phyloP scores from a whole-genome alignment of 2,888 invertebrate species.

The Pedicia rivosa region DNA sequence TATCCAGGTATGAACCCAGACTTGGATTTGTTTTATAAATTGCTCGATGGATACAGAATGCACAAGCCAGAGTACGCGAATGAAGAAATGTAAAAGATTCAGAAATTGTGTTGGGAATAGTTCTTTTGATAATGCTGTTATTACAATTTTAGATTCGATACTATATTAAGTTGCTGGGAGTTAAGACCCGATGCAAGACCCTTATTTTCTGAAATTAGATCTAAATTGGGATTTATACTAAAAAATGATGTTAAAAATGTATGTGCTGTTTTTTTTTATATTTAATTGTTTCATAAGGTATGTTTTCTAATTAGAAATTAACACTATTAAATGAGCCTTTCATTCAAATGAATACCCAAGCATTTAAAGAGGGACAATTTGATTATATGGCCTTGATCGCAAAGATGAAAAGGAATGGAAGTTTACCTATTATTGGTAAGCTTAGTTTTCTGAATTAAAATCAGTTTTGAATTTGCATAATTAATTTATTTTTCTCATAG shows the following conservation, averaged over 20 bases:
- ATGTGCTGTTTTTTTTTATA: conserved; percentile 21
- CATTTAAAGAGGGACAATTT: no score
- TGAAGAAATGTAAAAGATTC: conserved; percentile 57
- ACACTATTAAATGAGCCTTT: no score
- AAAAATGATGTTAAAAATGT: conserved; percentile 66
- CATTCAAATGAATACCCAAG: no score
- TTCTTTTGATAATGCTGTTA: neutral
- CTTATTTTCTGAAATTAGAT: conserved; percentile 58
- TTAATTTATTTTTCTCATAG: no score
- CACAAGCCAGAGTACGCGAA: conserved; percentile 75
- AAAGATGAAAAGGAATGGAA: no score
- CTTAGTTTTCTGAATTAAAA: no score
- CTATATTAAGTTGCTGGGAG: conserved; percentile 82
- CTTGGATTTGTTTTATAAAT: conserved; percentile 50
- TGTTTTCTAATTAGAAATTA: no score
- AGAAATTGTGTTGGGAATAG: no score
- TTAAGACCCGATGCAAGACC: conserved; percentile 62
- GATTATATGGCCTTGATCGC: no score
- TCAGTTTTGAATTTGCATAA: no score
- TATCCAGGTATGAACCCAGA: conserved; percentile 69
- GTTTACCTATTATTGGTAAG: no score
- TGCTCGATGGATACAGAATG: conserved; percentile 77
- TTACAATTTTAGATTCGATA: conserved; percentile 37
- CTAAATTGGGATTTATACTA: conserved; percentile 58
- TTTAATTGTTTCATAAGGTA: no score